phyloP scores from a whole-genome alignment of 1,140 invertebrate species.

The Aphelenchoides avenae region DNA sequence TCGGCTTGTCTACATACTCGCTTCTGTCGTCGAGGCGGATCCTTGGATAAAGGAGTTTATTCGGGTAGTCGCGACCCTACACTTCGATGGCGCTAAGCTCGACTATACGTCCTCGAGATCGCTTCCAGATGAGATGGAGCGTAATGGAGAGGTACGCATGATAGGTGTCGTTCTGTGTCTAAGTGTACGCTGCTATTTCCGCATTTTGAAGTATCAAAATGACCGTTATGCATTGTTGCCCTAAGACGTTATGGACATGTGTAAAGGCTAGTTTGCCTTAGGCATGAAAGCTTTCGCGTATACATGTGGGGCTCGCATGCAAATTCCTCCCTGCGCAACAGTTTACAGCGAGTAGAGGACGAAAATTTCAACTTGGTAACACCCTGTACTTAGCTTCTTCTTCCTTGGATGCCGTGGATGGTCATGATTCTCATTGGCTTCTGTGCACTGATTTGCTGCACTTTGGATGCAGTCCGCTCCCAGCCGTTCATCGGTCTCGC shows the following conservation, averaged over 20 bases:
- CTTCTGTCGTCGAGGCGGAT: constrained; percentile 21
- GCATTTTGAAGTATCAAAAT: too few species aligned
- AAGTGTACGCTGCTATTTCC: too few species aligned
- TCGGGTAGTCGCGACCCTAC: constrained; percentile 7
- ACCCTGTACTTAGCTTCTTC: constrained; percentile 39
- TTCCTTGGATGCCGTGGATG: constrained; percentile 55
- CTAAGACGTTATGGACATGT: too few species aligned
- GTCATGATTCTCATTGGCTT: constrained; percentile 43
- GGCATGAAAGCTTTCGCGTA: too few species aligned
- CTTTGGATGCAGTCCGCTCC: constrained; percentile 33
- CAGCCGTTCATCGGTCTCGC: constrained; percentile 51
- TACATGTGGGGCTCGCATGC: too few species aligned
- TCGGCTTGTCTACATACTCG: constrained; percentile 41
- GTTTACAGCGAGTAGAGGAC: too few species aligned
- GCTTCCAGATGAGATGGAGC: constrained; percentile 49
- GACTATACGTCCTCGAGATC: constrained; percentile 41
- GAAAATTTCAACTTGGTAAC: too few species aligned
- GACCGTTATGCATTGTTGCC: too few species aligned
- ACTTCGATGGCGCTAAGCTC: constrained; percentile 29
- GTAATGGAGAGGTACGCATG: constrained; percentile 49
- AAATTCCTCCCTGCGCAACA: too few species aligned
- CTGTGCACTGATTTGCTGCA: constrained; percentile 42
- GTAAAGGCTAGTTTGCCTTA: too few species aligned
- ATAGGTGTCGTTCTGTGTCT: too few species aligned
- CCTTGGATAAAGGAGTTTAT: constrained; percentile 34